These are phyloP conservation scores for Ormyrus pomaceus DNA, from an alignment of 2,888 invertebrate genomes.

Conservation along the genomic window DNA sequence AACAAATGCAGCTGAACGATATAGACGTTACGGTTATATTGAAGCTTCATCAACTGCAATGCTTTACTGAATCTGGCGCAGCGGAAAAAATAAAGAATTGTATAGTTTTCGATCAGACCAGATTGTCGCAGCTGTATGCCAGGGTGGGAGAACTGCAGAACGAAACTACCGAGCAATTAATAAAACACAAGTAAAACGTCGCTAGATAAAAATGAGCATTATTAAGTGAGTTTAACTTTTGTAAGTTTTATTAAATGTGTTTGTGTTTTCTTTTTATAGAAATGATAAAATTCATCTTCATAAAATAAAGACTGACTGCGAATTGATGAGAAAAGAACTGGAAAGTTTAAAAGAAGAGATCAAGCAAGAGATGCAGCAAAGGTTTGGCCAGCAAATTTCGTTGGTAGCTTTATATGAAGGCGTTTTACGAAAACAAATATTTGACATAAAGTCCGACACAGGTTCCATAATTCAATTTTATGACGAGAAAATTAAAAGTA, in stretches of 20 bases:
- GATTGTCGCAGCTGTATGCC: conserved; percentile 78
- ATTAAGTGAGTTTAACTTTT: too few relatives aligned
- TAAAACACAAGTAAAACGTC: conserved; percentile 78
- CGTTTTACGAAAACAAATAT: conserved; percentile 78
- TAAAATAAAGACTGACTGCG: conserved; percentile 84
- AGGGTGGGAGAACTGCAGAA: conserved; percentile 81
- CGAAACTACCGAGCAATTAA: conserved; percentile 81
- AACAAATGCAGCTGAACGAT: conserved; percentile 87
- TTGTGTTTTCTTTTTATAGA: conserved; percentile 71
- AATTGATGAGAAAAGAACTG: conserved; percentile 81
- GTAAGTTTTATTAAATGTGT: too few relatives aligned
- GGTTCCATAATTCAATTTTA: conserved; percentile 76
- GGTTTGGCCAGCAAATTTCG: conserved; percentile 79
- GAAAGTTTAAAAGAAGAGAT: conserved; percentile 78
- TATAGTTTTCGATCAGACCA: conserved; percentile 81
- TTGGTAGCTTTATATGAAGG: conserved; percentile 79
- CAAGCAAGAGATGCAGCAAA: conserved; percentile 77
- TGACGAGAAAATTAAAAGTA: conserved; percentile 74
- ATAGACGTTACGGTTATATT: conserved; percentile 84
- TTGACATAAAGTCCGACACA: conserved; percentile 77
- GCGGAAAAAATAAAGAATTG: conserved; percentile 74
- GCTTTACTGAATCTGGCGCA: conserved; percentile 75
- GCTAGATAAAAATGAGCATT: too few relatives aligned
- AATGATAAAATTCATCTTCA: conserved; percentile 82
- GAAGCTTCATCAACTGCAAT: conserved; percentile 83